A percentile compares a stretch with the other conserved stretches of the same genome.
Conservation (phyloP, 1,140 invertebrate species). For the Bombus consobrinus region DNA sequence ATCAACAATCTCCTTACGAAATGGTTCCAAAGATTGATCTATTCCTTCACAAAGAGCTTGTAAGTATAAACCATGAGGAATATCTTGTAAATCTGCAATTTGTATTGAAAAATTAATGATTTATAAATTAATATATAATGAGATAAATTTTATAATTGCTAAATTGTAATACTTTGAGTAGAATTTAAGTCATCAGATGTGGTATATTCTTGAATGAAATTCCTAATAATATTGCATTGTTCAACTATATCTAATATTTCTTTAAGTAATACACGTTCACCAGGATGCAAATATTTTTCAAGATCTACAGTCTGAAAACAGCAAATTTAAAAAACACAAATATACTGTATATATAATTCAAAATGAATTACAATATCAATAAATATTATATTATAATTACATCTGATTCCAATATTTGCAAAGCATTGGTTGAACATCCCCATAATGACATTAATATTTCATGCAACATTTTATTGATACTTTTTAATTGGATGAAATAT, state of each 20-base stretch:
- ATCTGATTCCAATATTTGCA: slow-evolving; percentile 75
- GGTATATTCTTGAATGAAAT: slow-evolving; percentile 72
- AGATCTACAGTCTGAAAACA: slow-evolving; percentile 71
- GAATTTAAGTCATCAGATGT: neutral
- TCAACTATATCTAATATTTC: slow-evolving; percentile 76
- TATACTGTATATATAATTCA: slow-evolving; percentile 16
- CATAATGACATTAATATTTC: slow-evolving; percentile 79
- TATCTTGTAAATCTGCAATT: slow-evolving; percentile 54
- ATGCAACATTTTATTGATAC: slow-evolving; percentile 75
- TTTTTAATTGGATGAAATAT: neutral
- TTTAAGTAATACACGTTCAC: slow-evolving; percentile 75
- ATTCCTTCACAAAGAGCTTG: slow-evolving; percentile 85
- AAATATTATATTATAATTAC: slow-evolving; percentile 64
- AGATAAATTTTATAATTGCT: neutral
- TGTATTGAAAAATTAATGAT: slow-evolving; percentile 8
- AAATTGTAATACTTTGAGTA: slow-evolving; percentile 41
- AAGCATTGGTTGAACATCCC: slow-evolving; percentile 78
- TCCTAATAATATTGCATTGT: slow-evolving; percentile 74
- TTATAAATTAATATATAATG: slow-evolving; percentile 10
- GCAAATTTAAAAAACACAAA: slow-evolving; percentile 33
- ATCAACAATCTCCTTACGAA: slow-evolving; percentile 82
- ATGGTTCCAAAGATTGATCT: slow-evolving; percentile 84
- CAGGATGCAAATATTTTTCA: slow-evolving; percentile 79
- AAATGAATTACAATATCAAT: slow-evolving; percentile 10
- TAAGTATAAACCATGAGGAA: slow-evolving; percentile 83